Percentiles rank a stretch among this genome's conserved stretches.
These are phyloP conservation scores for Exaiptasia diaphana DNA, from an alignment of 64 coral and sea anemone genomes.

Conservation along the genomic window DNA sequence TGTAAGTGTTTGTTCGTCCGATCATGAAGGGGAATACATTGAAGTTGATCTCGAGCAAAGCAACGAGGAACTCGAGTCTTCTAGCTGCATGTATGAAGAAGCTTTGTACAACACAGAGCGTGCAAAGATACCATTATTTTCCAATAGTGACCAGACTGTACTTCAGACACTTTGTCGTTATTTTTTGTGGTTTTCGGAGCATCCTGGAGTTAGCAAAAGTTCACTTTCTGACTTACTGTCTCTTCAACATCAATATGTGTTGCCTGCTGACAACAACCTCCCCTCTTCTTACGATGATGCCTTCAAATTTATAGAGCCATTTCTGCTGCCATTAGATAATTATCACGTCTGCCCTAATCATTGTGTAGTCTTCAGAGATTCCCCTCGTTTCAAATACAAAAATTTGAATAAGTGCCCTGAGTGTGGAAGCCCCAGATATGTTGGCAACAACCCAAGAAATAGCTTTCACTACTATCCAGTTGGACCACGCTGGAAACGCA, in stretches of 20 bases:
- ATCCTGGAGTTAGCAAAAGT: constrained; percentile 29
- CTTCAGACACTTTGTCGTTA: constrained; percentile 1
- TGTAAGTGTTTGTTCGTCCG: background rate
- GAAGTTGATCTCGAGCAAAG: background rate
- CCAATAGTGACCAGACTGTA: background rate
- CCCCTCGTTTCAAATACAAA: too few species aligned
- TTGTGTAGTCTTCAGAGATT: too few species aligned
- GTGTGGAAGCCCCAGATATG: background rate
- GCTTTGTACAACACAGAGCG: background rate
- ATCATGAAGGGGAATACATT: background rate
- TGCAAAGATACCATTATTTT: background rate
- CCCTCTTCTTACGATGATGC: constrained; percentile 16
- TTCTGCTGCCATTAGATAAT: too few species aligned
- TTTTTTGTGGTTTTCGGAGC: constrained; percentile 31
- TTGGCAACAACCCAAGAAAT: background rate
- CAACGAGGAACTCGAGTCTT: background rate
- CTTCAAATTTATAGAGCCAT: too few species aligned
- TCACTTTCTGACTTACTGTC: background rate
- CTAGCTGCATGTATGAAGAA: background rate
- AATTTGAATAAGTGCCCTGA: background rate
- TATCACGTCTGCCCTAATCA: too few species aligned
- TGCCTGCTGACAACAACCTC: background rate
- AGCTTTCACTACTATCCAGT: constrained; percentile 27
- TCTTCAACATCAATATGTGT: background rate
- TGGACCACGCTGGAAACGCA: constrained; percentile 29